Evolutionary conservation across 2,888 invertebrate genomes (phyloP).

Genomic region (Limenitis camilla): DNA sequence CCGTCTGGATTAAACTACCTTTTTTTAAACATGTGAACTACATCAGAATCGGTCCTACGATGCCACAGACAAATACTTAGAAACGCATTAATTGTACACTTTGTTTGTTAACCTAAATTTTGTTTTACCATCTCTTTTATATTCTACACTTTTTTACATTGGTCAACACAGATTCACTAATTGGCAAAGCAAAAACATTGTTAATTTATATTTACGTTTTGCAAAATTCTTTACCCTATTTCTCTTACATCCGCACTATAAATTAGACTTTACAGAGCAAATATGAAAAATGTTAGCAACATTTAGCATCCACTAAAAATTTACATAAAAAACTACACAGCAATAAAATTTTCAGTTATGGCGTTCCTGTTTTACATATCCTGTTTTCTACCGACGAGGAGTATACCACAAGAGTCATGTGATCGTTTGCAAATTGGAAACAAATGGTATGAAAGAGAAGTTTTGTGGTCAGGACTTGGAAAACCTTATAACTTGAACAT

Average conservation of each 20-base stretch:
- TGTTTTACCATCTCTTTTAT: no score
- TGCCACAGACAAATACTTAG: no score
- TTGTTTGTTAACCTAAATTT: not conserved
- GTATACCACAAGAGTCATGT: constrained; percentile 32
- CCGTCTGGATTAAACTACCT: no score
- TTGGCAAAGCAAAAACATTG: not conserved
- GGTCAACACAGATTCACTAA: not conserved
- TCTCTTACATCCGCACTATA: not conserved
- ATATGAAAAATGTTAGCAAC: not conserved
- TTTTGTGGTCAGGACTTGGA: constrained; percentile 37
- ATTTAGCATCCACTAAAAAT: constrained; percentile 2
- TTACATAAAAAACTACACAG: constrained; percentile 1
- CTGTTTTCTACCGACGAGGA: not conserved
- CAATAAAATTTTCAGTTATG: constrained; percentile 14
- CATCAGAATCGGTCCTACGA: no score
- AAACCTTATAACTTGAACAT: constrained; percentile 45
- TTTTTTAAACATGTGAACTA: no score
- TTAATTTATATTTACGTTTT: not conserved
- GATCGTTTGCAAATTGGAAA: constrained; percentile 40
- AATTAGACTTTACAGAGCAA: constrained; percentile 1
- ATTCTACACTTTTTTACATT: no score
- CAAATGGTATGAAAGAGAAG: constrained; percentile 42
- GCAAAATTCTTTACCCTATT: not conserved
- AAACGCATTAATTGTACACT: not conserved
- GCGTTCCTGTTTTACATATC: not conserved